Conservation (phyloP, 2,113 vertebrate species). For the Amia ocellicauda region DNA sequence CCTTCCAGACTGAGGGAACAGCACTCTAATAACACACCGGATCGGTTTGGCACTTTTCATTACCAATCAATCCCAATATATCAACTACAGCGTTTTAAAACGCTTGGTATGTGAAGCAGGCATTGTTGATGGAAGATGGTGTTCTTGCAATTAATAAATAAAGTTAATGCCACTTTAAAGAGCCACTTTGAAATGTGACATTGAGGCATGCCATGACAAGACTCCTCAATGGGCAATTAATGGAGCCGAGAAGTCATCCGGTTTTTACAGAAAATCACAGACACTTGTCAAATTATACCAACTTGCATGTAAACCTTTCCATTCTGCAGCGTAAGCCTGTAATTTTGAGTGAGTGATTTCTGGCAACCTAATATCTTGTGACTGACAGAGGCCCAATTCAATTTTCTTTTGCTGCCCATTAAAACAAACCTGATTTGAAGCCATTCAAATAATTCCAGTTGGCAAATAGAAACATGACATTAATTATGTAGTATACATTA, state of each 20-base stretch:
- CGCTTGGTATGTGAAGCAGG: constrained; percentile 14
- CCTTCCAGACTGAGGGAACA: too few relatives aligned
- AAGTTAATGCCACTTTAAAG: not conserved
- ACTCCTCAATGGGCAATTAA: not conserved
- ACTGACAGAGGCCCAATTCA: constrained; percentile 10
- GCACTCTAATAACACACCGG: too few relatives aligned
- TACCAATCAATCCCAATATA: too few relatives aligned
- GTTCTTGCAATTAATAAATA: not conserved
- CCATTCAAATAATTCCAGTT: not conserved
- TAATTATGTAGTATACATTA: too few relatives aligned
- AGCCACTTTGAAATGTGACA: not conserved
- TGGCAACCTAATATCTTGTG: constrained; percentile 8
- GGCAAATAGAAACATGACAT: not conserved
- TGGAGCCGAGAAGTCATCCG: not conserved
- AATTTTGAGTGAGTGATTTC: constrained; percentile 6
- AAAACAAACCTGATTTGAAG: constrained; percentile 2
- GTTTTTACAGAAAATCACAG: not conserved
- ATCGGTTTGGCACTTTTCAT: too few relatives aligned
- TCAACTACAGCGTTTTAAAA: too few relatives aligned
- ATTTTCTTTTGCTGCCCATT: not conserved
- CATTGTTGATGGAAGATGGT: constrained; percentile 18
- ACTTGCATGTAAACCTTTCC: not conserved
- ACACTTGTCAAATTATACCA: not conserved
- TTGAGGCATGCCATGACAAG: not conserved
- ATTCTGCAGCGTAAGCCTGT: not conserved